These are phyloP conservation scores for Flabesymbios commensalis DNA, from an alignment of 2,888 invertebrate species.

Conservation along the genomic window DNA sequence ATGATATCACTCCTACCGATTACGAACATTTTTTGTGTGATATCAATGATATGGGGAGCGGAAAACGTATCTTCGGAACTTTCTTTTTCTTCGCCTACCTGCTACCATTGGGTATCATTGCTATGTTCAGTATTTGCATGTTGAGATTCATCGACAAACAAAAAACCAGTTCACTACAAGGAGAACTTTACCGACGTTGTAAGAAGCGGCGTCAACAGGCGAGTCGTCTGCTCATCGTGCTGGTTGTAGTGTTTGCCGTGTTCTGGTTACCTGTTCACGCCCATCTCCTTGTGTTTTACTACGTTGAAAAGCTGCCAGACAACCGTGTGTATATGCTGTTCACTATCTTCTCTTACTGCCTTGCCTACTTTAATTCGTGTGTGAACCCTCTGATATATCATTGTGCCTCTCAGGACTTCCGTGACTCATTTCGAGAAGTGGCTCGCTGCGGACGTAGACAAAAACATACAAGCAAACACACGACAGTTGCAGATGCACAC, in stretches of 20 bases:
- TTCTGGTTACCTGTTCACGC: slow-evolving; percentile 40
- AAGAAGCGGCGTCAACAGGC: slow-evolving; percentile 30
- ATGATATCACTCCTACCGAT: background rate
- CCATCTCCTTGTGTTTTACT: slow-evolving; percentile 35
- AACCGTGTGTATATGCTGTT: slow-evolving; percentile 23
- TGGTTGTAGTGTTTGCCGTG: slow-evolving; percentile 38
- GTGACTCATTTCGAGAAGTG: slow-evolving; percentile 33
- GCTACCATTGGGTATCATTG: slow-evolving; percentile 32
- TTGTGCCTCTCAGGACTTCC: slow-evolving; percentile 37
- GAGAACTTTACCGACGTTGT: slow-evolving; percentile 20
- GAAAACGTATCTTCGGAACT: slow-evolving; percentile 23
- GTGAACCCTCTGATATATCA: slow-evolving; percentile 40
- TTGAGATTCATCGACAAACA: slow-evolving; percentile 29
- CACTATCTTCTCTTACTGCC: slow-evolving; percentile 31
- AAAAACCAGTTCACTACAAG: slow-evolving; percentile 9
- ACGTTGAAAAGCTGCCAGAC: slow-evolving; percentile 24
- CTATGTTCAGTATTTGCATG: slow-evolving; percentile 30
- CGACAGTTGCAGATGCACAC: too few species aligned
- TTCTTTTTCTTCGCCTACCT: slow-evolving; percentile 37
- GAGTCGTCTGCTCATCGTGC: slow-evolving; percentile 33
- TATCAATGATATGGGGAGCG: slow-evolving; percentile 12
- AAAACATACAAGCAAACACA: too few species aligned
- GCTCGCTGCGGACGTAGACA: slow-evolving; percentile 15
- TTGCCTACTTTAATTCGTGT: slow-evolving; percentile 39
- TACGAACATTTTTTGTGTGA: slow-evolving; percentile 20